phyloP scores from a whole-genome alignment of 2,113 vertebrate genomes.

The Pedionomus torquatus region DNA sequence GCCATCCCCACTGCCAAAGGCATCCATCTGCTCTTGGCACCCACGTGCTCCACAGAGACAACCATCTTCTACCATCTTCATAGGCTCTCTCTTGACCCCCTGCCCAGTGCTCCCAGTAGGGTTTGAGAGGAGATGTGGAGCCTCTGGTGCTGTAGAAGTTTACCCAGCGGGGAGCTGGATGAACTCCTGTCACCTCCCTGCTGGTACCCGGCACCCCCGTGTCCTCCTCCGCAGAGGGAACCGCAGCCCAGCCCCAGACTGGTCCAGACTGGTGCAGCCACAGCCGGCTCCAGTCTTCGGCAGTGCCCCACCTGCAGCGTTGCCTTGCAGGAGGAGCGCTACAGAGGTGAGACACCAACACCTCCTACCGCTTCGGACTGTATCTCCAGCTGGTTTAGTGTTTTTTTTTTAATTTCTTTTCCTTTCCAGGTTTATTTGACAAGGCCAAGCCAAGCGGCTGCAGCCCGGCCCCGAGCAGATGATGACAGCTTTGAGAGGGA shows the following conservation, averaged over 20 bases:
- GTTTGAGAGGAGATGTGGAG: neutral
- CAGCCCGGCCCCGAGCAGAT: neutral
- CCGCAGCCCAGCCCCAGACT: neutral
- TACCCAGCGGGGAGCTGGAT: neutral
- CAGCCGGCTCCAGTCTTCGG: neutral
- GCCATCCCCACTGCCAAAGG: neutral
- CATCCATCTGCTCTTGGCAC: neutral
- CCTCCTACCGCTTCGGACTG: neutral
- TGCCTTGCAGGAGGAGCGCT: neutral
- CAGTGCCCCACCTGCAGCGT: accelerated
- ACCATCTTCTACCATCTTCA: too few relatives aligned
- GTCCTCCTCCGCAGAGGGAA: neutral
- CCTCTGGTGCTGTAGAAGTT: neutral
- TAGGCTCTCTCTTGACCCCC: neutral
- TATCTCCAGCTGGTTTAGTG: neutral
- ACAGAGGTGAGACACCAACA: accelerated
- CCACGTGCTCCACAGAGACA: neutral
- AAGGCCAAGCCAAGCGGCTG: neutral
- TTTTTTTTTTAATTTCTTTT: too few relatives aligned
- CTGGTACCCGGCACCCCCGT: neutral
- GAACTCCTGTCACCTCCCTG: neutral
- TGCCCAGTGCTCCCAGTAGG: neutral
- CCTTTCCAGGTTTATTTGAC: neutral
- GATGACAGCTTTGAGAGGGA: neutral
- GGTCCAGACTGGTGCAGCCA: accelerated